These are phyloP conservation scores for Poeciliopsis presidionis DNA, from an alignment of 2,797 vertebrate species.

Conservation along the genomic window DNA sequence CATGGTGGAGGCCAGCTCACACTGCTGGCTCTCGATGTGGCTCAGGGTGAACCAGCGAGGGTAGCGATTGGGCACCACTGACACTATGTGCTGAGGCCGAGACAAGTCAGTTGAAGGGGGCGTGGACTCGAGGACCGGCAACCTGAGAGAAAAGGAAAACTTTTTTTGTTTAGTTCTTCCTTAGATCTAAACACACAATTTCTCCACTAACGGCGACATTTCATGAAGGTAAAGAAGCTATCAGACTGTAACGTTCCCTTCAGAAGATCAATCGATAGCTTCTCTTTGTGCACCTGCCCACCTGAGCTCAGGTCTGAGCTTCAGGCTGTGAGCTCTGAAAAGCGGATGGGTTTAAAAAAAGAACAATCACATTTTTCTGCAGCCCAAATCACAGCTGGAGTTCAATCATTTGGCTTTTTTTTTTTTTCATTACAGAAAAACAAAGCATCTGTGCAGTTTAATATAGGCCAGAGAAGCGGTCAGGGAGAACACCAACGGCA, in stretches of 20 bases:
- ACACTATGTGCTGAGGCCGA: constrained; percentile 93
- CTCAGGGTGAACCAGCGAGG: constrained; percentile 98
- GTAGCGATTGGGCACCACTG: constrained; percentile 93
- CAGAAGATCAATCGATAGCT: constrained; percentile 31
- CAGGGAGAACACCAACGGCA: constrained; percentile 61
- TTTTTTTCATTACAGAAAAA: not conserved
- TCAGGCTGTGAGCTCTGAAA: constrained; percentile 9
- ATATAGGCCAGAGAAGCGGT: constrained; percentile 42
- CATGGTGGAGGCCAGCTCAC: constrained; percentile 98
- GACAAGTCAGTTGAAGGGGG: constrained; percentile 88
- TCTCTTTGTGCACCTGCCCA: constrained; percentile 17
- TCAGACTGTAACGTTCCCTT: constrained; percentile 20
- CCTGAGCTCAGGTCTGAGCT: constrained; percentile 38
- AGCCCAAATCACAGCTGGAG: constrained; percentile 2
- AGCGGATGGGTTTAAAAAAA: constrained; percentile 28
- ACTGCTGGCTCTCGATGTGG: constrained; percentile 98
- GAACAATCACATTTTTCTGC: constrained; percentile 8
- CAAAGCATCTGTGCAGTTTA: constrained; percentile 22
- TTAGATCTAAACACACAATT: not conserved
- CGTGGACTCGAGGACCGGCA: constrained; percentile 94
- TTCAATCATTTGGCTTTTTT: constrained; percentile 21
- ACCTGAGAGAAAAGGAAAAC: constrained; percentile 65
- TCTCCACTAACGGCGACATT: not conserved
- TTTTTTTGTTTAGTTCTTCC: constrained; percentile 14
- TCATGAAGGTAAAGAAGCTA: constrained; percentile 21